Evolutionary conservation across 1,140 invertebrate genomes (phyloP).

Genomic region (Drosophila takahashii): DNA sequence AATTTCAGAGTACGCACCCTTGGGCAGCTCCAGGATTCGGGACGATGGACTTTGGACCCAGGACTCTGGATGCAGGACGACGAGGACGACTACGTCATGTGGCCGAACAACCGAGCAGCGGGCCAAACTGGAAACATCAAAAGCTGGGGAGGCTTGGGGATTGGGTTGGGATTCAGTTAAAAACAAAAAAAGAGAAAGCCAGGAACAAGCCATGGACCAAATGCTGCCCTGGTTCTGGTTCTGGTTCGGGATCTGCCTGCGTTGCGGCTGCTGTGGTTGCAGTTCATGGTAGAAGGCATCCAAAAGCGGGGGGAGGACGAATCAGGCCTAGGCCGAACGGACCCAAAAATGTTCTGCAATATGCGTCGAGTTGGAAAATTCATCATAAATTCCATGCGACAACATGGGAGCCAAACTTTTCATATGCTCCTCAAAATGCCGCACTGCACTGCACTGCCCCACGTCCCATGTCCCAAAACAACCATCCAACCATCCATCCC

Average conservation of each 20-base stretch:
- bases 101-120: slow-evolving; percentile 66
- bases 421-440: slow-evolving; percentile 65
- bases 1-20: slow-evolving; percentile 46
- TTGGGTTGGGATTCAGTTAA: slow-evolving; percentile 25
- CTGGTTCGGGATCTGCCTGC: slow-evolving; percentile 41
- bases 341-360: slow-evolving; percentile 81
- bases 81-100: slow-evolving; percentile 64
- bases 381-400: slow-evolving; percentile 81
- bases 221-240: slow-evolving; percentile 50
- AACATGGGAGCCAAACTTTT: slow-evolving; percentile 75
- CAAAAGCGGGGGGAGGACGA: slow-evolving; percentile 1
- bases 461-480: slow-evolving; percentile 13
- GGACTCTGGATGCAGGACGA: slow-evolving; percentile 17
- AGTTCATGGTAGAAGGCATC: slow-evolving; percentile 53
- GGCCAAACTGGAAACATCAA: slow-evolving; percentile 20
- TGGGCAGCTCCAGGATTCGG: slow-evolving; percentile 16
- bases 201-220: slow-evolving; percentile 59
- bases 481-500: slow-evolving; percentile 21
- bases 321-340: slow-evolving; percentile 50
- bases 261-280: slow-evolving; percentile 72
- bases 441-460: slow-evolving; percentile 29
- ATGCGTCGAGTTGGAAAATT: slow-evolving; percentile 79
- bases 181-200: slow-evolving; percentile 34
- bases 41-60: background rate
- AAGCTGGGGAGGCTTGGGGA: slow-evolving; percentile 21